A percentile compares a stretch with the other conserved stretches of the same genome.
Evolutionary conservation across 2,888 invertebrate genomes (phyloP).

Genomic region (Amphipyra tragopoginis): DNA sequence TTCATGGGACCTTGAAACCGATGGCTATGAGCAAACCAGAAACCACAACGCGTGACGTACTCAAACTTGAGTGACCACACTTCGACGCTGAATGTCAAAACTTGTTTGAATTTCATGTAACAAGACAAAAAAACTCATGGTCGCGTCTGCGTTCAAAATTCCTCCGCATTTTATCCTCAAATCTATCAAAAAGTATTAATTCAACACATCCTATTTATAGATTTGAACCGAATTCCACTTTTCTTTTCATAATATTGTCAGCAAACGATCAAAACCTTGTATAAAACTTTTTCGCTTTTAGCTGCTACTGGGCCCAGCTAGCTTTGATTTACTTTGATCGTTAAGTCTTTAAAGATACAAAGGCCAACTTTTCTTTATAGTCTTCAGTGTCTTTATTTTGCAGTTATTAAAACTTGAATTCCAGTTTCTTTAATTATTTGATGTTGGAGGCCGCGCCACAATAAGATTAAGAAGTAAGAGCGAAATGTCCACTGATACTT

Average conservation of each 20-base stretch:
- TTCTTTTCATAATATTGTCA: constrained; percentile 15
- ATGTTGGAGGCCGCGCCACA: background rate
- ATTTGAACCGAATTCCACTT: background rate
- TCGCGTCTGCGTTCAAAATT: background rate
- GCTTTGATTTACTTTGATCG: constrained; percentile 31
- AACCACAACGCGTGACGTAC: constrained; percentile 32
- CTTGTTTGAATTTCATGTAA: constrained; percentile 3
- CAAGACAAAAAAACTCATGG: too few relatives aligned
- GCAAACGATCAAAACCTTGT: constrained; percentile 19
- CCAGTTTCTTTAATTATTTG: background rate
- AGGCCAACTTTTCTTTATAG: constrained; percentile 20
- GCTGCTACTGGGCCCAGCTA: constrained; percentile 21
- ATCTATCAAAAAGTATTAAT: constrained; percentile 6
- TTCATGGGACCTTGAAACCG: constrained; percentile 42
- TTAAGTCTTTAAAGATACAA: constrained; percentile 26
- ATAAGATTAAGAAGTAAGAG: too few relatives aligned
- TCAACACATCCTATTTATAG: constrained; percentile 5
- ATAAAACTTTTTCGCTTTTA: constrained; percentile 13
- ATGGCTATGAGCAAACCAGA: constrained; percentile 30
- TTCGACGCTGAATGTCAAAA: constrained; percentile 29
- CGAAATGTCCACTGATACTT: too few relatives aligned
- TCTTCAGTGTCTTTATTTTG: constrained; percentile 12
- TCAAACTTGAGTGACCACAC: constrained; percentile 33
- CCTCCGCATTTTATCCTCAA: background rate
- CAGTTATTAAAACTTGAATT: background rate